Percentiles rank a stretch among this genome's conserved stretches.
Conservation (phyloP, 2,797 vertebrate genomes). For the Bradypodion pumilum region DNA sequence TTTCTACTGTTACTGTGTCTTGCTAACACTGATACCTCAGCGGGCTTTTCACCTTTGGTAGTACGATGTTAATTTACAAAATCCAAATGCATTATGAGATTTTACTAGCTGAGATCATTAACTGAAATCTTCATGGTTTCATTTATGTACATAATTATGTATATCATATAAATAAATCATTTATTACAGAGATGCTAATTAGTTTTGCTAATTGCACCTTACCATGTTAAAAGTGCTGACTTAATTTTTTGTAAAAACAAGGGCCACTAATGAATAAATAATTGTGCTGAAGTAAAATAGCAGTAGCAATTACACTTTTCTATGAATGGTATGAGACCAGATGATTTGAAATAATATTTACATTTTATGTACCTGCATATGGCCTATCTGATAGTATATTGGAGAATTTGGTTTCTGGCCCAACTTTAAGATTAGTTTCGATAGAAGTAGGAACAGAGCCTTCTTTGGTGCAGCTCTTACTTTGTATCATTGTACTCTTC, state of each 20-base stretch:
- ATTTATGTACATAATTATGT: constrained; percentile 37
- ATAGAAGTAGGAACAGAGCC: not conserved
- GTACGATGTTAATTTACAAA: too few species aligned
- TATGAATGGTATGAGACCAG: not conserved
- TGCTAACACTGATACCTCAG: constrained; percentile 6
- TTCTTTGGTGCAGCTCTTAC: not conserved
- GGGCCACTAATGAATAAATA: constrained; percentile 42
- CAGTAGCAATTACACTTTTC: too few species aligned
- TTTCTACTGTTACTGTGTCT: not conserved
- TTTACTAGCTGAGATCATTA: constrained; percentile 33
- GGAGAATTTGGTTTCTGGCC: not conserved
- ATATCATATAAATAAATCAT: constrained; percentile 36
- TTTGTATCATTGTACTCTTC: not conserved
- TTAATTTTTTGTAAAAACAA: constrained; percentile 52
- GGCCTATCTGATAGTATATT: not conserved
- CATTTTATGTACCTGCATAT: not conserved
- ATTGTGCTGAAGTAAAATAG: too few species aligned
- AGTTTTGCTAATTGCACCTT: constrained; percentile 53
- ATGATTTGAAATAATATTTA: not conserved
- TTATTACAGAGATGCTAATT: constrained; percentile 46
- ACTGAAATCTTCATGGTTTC: constrained; percentile 41
- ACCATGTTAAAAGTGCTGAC: constrained; percentile 50
- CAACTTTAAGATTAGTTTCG: not conserved
- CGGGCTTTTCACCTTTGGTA: constrained; percentile 3
- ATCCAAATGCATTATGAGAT: too few species aligned